Conservation (phyloP, 2,888 invertebrate genomes). For the Esperia sulphurella region DNA sequence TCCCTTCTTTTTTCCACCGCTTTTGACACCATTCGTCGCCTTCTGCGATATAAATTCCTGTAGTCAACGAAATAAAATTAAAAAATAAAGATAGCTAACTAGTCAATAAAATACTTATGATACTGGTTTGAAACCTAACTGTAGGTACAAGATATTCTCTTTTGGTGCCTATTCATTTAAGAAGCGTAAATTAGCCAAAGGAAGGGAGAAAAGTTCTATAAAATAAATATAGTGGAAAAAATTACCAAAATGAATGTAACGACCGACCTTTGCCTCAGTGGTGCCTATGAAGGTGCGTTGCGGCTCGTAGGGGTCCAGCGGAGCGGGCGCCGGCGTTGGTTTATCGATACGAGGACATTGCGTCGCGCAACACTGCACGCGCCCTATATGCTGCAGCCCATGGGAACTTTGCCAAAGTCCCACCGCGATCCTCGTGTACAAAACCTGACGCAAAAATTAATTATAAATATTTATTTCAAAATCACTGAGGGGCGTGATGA, state of each 20-base stretch:
- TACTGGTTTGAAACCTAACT: no score
- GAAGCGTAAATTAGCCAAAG: no score
- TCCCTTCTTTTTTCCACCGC: constrained; percentile 56
- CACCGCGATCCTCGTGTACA: constrained; percentile 91
- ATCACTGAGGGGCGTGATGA: no score
- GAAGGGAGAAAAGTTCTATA: no score
- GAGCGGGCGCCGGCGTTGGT: constrained; percentile 26
- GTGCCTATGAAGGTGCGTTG: constrained; percentile 53
- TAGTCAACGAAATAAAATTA: background rate
- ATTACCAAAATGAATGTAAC: background rate
- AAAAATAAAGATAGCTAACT: no score
- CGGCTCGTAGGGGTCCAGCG: constrained; percentile 32
- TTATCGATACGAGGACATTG: constrained; percentile 55
- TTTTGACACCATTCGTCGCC: constrained; percentile 30
- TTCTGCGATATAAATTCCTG: background rate
- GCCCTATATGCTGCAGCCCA: constrained; percentile 75
- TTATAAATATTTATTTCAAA: no score
- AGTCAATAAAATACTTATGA: no score
- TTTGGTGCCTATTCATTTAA: no score
- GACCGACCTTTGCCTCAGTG: constrained; percentile 52
- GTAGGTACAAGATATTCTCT: no score
- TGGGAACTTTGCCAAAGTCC: constrained; percentile 90
- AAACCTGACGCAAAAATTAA: constrained; percentile 63
- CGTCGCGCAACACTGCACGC: constrained; percentile 60
- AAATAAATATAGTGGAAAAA: background rate